Base-by-base conservation (phyloP, 2,888 invertebrate genomes). In the Mallateleia sp. region DNA sequence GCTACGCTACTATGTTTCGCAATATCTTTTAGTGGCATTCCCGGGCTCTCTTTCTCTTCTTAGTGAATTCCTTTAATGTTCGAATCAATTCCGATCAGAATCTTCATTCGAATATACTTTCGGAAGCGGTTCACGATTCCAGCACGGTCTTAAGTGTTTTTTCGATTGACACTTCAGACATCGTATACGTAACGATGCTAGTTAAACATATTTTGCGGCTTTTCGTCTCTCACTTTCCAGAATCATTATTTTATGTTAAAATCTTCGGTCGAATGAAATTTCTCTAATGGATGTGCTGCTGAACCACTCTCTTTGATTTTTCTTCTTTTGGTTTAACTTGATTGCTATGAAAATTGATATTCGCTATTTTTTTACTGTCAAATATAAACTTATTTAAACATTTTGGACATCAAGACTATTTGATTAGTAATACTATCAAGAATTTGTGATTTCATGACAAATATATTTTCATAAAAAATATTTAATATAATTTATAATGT, bases 11-110 rank as follows among this genome's bases (percentile, higher is more conserved):
- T 60, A 66, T 58, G 75, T 78, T 69, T 78, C 67, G 67, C 78
- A 67, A 69, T 78, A 78, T 69, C 67, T 78, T 67, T 69, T 69
- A 58, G 78, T 50, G 67, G 67, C 58, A 69, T 78, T 67, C 69
- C 45, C 14, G 14, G 18, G 7, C 25, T 20, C 24, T 38, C 50
- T 47, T 78, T 69, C 50, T 60, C 34, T 60, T 56, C 20, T 34
- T 38, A 20, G 18, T 11, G 50, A 78, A 78, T 67, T 67, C 78
- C 50, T 78, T 78, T 78, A 78, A 67, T 78, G 67, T 50, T 69
- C 47, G 47, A 78, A 78, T 78, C 77, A 78, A 78, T 78, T 78
- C 64, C 47, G 47, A 78, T 78, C 47, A 47, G 67, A 78, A 78
- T 67, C 67, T 67, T 58, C 18, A 24, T 24, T 58, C 56, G 58